Conservation (phyloP, 2,797 vertebrate genomes). For the Danio choprae region DNA sequence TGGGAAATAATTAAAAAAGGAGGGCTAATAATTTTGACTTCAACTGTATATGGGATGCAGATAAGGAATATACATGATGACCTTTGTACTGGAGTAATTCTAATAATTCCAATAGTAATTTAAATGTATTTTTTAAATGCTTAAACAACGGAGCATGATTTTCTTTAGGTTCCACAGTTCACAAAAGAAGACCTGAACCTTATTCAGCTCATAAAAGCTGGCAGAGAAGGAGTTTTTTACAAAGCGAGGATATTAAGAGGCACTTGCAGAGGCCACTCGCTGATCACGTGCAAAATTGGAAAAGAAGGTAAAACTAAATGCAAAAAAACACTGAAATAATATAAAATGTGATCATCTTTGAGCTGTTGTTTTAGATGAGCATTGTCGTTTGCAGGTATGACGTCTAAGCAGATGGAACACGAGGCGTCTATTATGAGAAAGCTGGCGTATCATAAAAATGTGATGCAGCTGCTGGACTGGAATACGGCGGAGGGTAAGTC, state of each 20-base stretch:
- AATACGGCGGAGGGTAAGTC: constrained; percentile 72
- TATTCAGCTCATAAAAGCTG: constrained; percentile 79
- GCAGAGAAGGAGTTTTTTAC: constrained; percentile 79
- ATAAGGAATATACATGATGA: background rate
- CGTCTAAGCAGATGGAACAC: constrained; percentile 70
- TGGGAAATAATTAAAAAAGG: too few species aligned
- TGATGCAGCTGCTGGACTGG: constrained; percentile 81
- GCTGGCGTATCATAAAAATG: constrained; percentile 78
- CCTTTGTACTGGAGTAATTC: background rate
- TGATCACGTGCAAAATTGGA: constrained; percentile 80
- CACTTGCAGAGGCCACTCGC: constrained; percentile 76
- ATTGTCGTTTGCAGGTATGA: constrained; percentile 65
- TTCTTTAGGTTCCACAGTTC: constrained; percentile 66
- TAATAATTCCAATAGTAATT: too few species aligned
- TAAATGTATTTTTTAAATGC: background rate
- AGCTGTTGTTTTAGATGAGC: constrained; percentile 6
- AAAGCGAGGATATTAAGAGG: constrained; percentile 76
- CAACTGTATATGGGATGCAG: too few species aligned
- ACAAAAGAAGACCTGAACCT: constrained; percentile 74
- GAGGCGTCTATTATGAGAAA: constrained; percentile 80
- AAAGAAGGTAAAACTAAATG: constrained; percentile 72
- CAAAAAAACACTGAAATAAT: background rate
- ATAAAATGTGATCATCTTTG: background rate
- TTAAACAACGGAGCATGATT: background rate
- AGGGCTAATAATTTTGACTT: too few species aligned